phyloP scores from a whole-genome alignment of 2,797 vertebrate species.

The Acipenser ruthenus region DNA sequence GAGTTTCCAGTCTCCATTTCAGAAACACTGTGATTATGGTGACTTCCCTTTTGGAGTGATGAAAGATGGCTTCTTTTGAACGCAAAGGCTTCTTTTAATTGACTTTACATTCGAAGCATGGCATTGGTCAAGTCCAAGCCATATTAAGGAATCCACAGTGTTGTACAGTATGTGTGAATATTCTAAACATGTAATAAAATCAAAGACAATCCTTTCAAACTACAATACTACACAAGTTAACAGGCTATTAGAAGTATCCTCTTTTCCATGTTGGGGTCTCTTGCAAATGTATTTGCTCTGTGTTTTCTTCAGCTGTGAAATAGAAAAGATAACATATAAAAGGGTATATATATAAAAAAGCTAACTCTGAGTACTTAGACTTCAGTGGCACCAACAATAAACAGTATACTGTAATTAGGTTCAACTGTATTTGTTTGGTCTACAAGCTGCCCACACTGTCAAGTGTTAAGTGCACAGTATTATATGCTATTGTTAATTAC shows the following conservation, averaged over 20 bases:
- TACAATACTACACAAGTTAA: constrained; percentile 14
- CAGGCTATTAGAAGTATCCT: constrained; percentile 50
- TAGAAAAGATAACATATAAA: not conserved
- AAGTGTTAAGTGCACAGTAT: too few species aligned
- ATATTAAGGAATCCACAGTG: constrained; percentile 24
- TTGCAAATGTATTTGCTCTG: constrained; percentile 54
- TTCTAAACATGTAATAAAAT: constrained; percentile 10
- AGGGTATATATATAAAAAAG: too few species aligned
- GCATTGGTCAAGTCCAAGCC: constrained; percentile 23
- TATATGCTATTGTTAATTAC: too few species aligned
- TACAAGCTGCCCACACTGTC: too few species aligned
- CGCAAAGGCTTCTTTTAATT: constrained; percentile 21
- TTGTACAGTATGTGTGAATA: constrained; percentile 17
- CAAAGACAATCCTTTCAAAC: constrained; percentile 11
- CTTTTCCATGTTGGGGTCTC: constrained; percentile 61
- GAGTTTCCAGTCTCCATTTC: not conserved
- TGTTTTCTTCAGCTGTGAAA: constrained; percentile 48
- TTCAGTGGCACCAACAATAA: too few species aligned
- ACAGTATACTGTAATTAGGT: too few species aligned
- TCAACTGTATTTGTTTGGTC: too few species aligned
- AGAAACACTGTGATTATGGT: not conserved
- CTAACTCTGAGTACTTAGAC: too few species aligned
- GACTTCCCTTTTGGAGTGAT: not conserved
- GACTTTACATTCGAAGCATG: constrained; percentile 22
- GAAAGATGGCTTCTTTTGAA: constrained; percentile 13